These are phyloP conservation scores for Corynorhinus townsendii DNA, from an alignment of 2,113 vertebrate genomes.

Conservation along the genomic window DNA sequence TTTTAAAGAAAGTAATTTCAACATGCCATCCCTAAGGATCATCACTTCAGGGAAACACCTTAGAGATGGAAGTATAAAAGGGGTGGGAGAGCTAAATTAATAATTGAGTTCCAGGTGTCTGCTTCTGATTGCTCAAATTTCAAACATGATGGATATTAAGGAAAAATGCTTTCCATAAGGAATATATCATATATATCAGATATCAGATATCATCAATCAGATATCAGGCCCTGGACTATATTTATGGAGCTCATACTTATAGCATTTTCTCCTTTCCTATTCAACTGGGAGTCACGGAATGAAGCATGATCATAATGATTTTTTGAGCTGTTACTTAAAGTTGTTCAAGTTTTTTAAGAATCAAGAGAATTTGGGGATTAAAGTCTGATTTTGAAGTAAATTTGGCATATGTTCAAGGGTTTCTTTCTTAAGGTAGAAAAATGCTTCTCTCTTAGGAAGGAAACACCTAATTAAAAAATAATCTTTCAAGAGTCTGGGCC, in stretches of 20 bases:
- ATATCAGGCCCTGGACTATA: not conserved
- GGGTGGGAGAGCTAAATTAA: constrained; percentile 11
- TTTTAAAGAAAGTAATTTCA: constrained; percentile 25
- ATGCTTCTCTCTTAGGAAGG: not conserved
- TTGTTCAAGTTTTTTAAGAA: constrained; percentile 35
- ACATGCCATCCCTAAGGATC: not conserved
- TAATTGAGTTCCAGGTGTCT: constrained; percentile 62
- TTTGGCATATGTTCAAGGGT: constrained; percentile 43
- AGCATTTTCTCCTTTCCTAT: constrained; percentile 11
- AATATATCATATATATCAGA: not conserved
- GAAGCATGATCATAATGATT: constrained; percentile 16
- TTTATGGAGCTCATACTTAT: not conserved
- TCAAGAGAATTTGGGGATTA: constrained; percentile 52
- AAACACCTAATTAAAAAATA: constrained; percentile 40
- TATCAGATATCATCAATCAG: not conserved
- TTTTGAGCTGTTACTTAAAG: constrained; percentile 40
- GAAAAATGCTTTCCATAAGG: constrained; percentile 37
- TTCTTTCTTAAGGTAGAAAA: constrained; percentile 42
- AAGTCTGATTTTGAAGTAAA: constrained; percentile 27
- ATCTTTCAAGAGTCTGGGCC: constrained; percentile 23
- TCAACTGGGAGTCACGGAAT: constrained; percentile 19
- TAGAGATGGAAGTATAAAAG: not conserved
- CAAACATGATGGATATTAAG: constrained; percentile 35
- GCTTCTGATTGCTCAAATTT: constrained; percentile 58
- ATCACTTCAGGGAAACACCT: not conserved